Base-by-base conservation (phyloP, 2,888 invertebrate genomes). In the Dynastes maya region DNA sequence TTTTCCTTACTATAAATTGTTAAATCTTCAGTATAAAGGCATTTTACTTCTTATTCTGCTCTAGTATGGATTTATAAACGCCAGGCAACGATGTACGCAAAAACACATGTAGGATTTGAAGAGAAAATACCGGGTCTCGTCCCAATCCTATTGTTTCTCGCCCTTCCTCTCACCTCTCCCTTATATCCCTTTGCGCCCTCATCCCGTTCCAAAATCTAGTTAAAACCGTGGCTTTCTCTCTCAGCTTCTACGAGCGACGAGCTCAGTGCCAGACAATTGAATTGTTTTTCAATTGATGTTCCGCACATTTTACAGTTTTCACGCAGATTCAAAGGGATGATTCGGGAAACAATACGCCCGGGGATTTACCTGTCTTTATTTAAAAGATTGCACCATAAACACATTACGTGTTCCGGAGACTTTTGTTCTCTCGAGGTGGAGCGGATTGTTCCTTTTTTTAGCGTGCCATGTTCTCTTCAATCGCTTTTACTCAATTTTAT, bases 341-440 rank as follows among this genome's bases (percentile, higher is more conserved):
- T 81, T 80, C 71, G 78, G 72, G 51, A 82, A 81, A 81, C 81
- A 82, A 82, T 82, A 80, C 81, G 81, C 82, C 78, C 80, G 13
- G 78, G 82, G 82, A 82, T 83, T 83, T 83, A 83, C 82, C 81
- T 83, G 80, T 80, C 82, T 81, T 82, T 82, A 84, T 83, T 82
- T 81, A 83, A 83, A 82, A 82, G 82, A 82, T 81, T 80, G 77
- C 80, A 79, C 81, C 81, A 82, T 83, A 82, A 83, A 82, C 82
- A 83, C 81, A 83, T 84, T 83, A 83, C 78, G 71, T 76, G 80
- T 79, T 63, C 70, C 22, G 45, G 68, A 51, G 68, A 68, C 51
- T 51, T 68, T 68, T 68, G 68, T 68, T 68, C 51, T 68, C 49
- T 27, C 68, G 68, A 32, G 29, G 51, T 9, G 22, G n/a, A 22